phyloP scores from a whole-genome alignment of 1,140 invertebrate genomes.

The Drosophila elegans region DNA sequence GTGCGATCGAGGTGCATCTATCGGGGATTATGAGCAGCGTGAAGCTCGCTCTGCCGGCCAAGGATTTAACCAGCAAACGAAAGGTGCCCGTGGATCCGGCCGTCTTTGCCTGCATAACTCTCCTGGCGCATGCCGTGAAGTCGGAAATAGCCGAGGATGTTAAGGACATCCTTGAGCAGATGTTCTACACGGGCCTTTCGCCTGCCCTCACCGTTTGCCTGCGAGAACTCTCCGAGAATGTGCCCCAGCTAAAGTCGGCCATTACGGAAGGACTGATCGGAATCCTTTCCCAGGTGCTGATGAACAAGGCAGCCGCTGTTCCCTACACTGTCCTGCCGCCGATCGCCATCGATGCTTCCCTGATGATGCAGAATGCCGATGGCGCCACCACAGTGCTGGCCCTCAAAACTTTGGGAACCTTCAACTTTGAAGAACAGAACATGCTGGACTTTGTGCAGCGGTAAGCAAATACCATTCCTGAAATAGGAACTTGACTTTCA shows the following conservation, averaged over 20 bases:
- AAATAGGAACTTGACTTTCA: too few species aligned
- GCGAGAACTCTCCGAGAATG: conserved; percentile 94
- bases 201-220: conserved; percentile 95
- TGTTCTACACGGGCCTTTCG: conserved; percentile 96
- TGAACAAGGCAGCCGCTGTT: conserved; percentile 93
- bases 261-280: conserved; percentile 96
- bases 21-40: conserved; percentile 95
- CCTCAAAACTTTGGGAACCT: conserved; percentile 96
- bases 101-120: conserved; percentile 97
- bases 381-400: conserved; percentile 95
- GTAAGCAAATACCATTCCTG: conserved; percentile 19
- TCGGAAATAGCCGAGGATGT: conserved; percentile 91
- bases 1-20: conserved; percentile 92
- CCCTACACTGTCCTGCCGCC: conserved; percentile 58
- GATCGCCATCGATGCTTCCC: conserved; percentile 62
- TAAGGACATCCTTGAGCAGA: conserved; percentile 93
- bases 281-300: conserved; percentile 94
- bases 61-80: conserved; percentile 90
- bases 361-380: conserved; percentile 86
- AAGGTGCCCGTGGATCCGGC: conserved; percentile 92
- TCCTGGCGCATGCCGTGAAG: conserved; percentile 94
- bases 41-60: conserved; percentile 91
- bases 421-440: conserved; percentile 98
- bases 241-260: conserved; percentile 94
- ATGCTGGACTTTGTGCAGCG: conserved; percentile 96